Evolutionary conservation across 1,140 invertebrate species (phyloP), one percentile per base, ranked within the genome.

Genomic region (Aphelenchoides avenae): DNA sequence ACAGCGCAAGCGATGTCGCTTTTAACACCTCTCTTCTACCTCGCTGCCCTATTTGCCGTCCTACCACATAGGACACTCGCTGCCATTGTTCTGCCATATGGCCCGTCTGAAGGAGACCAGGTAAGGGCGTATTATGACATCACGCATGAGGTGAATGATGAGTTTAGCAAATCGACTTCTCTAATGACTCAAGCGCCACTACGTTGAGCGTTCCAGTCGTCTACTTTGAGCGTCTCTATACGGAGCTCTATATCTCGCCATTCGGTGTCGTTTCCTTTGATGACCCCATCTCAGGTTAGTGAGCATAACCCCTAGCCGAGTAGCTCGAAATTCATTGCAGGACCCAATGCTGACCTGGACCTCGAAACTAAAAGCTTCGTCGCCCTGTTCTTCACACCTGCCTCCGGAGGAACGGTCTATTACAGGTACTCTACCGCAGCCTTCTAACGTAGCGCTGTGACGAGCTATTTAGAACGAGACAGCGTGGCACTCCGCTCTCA

Each of bases 151-250:
- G 7, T 43, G 18, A 22, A 9, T 44, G 29, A 5, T 20, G 22
- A 58, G 3, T 11, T 26, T 33, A 22, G 7, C 7, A 18, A 34
- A 15, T 57, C 53, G 29, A 26, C 44, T 52, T 52, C 5, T 27
- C 1, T 22, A 48, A 9, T 29, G 40, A 27, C 37, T 20, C 26
- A 2, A 15, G 26, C 11, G 13, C 55, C n/a, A 58, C 24, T 18
- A 61, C 30, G n/a, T 43, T 49, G 5, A 44, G 40, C 18, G 24
- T 33, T 26, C 57, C 20, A 3, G 47, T 60, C 22, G 30, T 11
- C 22, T 60, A 48, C 40, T 61, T 60, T 39, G 57, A 60, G 43
- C 61, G 36, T 20, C 26, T 41, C 24, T 58, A 60, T n/a, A 58
- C 20, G 40, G 33, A 37, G 31, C 18, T 60, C 5, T 60, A 40